Percentiles rank a stretch among this genome's conserved stretches.
Conservation (phyloP, 1,140 invertebrate species). For the Frieseomelitta varia region DNA sequence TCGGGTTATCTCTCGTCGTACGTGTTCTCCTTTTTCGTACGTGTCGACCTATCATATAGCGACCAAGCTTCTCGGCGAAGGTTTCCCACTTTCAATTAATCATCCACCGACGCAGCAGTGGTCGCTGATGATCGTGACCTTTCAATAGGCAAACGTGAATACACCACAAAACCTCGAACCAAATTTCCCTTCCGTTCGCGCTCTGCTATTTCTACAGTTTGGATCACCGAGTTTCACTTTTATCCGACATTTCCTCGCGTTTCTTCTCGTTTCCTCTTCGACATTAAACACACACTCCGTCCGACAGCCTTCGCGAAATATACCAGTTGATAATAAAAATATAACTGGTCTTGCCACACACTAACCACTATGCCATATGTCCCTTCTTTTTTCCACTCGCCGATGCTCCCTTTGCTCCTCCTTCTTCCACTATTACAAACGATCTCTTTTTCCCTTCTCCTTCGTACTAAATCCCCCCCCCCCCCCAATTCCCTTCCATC, state of each 20-base stretch:
- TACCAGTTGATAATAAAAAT: slow-evolving; percentile 41
- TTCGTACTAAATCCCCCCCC: slow-evolving; percentile 12
- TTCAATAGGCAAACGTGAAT: slow-evolving; percentile 26
- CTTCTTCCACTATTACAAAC: slow-evolving; percentile 20
- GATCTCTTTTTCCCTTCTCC: slow-evolving; percentile 47
- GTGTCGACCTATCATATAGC: slow-evolving; percentile 22
- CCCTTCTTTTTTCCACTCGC: slow-evolving; percentile 39
- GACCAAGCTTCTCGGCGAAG: slow-evolving; percentile 27
- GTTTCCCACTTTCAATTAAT: slow-evolving; percentile 49
- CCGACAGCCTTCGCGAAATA: slow-evolving; percentile 23
- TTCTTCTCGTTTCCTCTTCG: slow-evolving; percentile 6
- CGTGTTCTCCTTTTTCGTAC: slow-evolving; percentile 29
- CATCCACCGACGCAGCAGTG: slow-evolving; percentile 36
- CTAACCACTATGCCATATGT: slow-evolving; percentile 14
- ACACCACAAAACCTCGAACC: not conserved
- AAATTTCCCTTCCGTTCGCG: slow-evolving; percentile 18
- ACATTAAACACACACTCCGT: slow-evolving; percentile 36
- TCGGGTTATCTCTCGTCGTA: slow-evolving; percentile 3
- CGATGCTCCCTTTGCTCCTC: slow-evolving; percentile 12
- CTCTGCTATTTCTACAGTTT: not conserved
- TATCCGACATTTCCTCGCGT: slow-evolving; percentile 63
- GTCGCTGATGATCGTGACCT: slow-evolving; percentile 42
- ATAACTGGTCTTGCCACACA: slow-evolving; percentile 41
- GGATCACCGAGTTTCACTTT: slow-evolving; percentile 58
- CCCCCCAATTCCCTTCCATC: no score